These are phyloP conservation scores for Eublepharis macularius DNA, from an alignment of 2,113 vertebrate genomes.

Conservation along the genomic window DNA sequence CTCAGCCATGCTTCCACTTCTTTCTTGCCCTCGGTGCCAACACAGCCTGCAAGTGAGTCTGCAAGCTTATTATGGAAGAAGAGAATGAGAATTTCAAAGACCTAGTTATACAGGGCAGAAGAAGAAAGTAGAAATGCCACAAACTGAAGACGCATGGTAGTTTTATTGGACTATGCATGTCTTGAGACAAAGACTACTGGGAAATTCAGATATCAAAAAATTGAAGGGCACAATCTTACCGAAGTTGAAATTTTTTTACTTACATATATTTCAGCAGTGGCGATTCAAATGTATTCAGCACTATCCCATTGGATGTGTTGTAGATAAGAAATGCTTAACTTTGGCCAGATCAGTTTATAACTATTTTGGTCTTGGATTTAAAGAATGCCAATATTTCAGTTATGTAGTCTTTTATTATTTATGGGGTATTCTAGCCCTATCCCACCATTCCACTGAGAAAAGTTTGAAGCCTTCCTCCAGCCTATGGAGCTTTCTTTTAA, in stretches of 20 bases:
- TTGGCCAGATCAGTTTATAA: background rate
- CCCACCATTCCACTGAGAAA: no score
- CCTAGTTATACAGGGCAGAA: constrained; percentile 29
- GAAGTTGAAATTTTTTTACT: background rate
- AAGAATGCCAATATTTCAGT: constrained; percentile 20
- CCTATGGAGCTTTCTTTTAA: no score
- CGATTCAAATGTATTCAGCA: background rate
- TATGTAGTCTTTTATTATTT: constrained; percentile 32
- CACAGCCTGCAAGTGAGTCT: no score
- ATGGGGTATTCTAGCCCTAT: background rate
- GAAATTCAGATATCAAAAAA: background rate
- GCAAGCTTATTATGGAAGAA: no score
- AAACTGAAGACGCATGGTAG: background rate
- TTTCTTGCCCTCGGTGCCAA: no score
- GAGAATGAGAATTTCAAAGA: constrained; percentile 6
- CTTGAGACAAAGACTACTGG: background rate
- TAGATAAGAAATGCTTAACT: background rate
- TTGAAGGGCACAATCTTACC: background rate
- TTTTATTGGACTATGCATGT: background rate
- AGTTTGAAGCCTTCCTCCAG: no score
- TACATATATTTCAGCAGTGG: background rate
- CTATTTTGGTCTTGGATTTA: background rate
- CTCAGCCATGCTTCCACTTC: no score
- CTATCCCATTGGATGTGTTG: background rate
- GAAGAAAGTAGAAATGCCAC: background rate